Evolutionary conservation across 2,888 invertebrate genomes (phyloP), one percentile per base, ranked within the genome.

Genomic region (Hydraecia micacea): DNA sequence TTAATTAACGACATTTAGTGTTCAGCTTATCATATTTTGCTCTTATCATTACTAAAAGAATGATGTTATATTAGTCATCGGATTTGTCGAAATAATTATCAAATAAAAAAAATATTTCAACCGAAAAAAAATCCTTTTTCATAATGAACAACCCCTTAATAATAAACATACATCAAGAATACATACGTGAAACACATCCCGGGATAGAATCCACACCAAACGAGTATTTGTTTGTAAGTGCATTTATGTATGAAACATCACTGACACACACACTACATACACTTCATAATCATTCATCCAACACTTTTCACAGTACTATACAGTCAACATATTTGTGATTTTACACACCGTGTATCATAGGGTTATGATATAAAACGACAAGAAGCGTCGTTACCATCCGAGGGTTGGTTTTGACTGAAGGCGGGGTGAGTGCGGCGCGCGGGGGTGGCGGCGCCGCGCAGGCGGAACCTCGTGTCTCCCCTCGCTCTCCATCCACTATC

Each of bases 391-490:
- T 87, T 82, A 86, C 91, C 79, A 62, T 55, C 70, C 87, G 89
- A 86, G 88, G 90, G 90, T 89, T 87, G 85, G 91, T 85, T 86
- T 87, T 86, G 91, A 94, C 94, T 94, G 93, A 91, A 84, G 77
- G 86, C 80, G 91, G 91, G 91, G 88, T 65, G 76, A 46, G 86
- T 25, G 86, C 83, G 88, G 89, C 67, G 85, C 21, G 86, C 80
- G 89, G 90, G 80, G 77, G 55, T 5, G 63, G 80, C 83, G 92
- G 92, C 93, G 92, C 90, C 94, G 93, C 93, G 94, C 94, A 93
- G 93, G 91, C 93, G 93, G 89, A 70, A 72, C 81, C 81, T 78
- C 77, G 62, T 58, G 39, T 67, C 72, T 62, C 79, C 65, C 74
- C 70, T 68, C 80, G 85, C 84, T 85, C 84, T 84, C 83, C 82